phyloP scores from a whole-genome alignment of 2,113 vertebrate species.

The Ictalurus furcatus region DNA sequence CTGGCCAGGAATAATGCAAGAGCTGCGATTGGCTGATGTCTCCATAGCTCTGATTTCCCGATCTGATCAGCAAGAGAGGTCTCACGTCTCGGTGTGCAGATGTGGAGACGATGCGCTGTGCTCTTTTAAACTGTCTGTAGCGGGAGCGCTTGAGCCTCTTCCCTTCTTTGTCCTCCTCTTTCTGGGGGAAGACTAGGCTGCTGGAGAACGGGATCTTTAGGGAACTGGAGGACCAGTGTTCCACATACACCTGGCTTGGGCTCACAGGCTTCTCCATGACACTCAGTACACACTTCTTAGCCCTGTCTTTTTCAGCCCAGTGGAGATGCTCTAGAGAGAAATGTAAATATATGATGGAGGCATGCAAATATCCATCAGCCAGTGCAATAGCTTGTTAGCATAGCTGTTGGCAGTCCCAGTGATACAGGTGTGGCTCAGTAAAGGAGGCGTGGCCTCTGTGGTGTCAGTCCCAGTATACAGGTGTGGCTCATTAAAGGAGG shows the following conservation, averaged over 20 bases:
- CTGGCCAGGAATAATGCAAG: slow-evolving; percentile 59
- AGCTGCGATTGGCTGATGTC: slow-evolving; percentile 60
- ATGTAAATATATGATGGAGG: background rate
- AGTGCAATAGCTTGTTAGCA: background rate
- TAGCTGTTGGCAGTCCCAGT: background rate
- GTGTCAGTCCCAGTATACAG: background rate
- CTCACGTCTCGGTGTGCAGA: slow-evolving; percentile 40
- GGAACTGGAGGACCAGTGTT: slow-evolving; percentile 70
- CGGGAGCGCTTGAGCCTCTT: slow-evolving; percentile 55
- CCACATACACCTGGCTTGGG: slow-evolving; percentile 70
- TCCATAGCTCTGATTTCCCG: slow-evolving; percentile 51
- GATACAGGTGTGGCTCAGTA: background rate
- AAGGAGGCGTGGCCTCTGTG: background rate
- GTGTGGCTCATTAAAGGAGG: background rate
- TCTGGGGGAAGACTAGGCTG: slow-evolving; percentile 82
- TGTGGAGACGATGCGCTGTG: slow-evolving; percentile 47
- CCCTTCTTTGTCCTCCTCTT: slow-evolving; percentile 78
- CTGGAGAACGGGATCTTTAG: slow-evolving; percentile 84
- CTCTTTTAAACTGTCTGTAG: slow-evolving; percentile 64
- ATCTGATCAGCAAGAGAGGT: slow-evolving; percentile 43
- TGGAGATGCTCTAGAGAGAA: slow-evolving; percentile 81
- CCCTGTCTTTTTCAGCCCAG: slow-evolving; percentile 85
- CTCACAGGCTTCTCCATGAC: slow-evolving; percentile 67
- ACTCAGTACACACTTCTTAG: slow-evolving; percentile 81
- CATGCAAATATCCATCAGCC: background rate